These are phyloP conservation scores for Alitta virens DNA, from an alignment of 2,888 invertebrate species.

Conservation along the genomic window DNA sequence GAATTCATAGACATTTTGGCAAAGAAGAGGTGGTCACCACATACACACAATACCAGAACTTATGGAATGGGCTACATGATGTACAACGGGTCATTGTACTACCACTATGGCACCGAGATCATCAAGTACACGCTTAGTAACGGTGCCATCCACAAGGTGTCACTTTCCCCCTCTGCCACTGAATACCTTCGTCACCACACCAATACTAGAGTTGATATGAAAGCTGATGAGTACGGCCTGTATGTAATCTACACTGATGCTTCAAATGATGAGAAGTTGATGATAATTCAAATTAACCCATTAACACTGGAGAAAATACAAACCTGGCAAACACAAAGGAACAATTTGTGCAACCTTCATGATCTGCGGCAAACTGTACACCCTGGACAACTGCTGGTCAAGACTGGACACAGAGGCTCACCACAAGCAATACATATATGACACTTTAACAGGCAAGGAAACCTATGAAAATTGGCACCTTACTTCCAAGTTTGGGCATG, in stretches of 20 bases:
- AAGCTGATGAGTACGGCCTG: background rate
- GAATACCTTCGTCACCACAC: background rate
- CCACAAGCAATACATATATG: background rate
- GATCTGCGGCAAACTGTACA: constrained; percentile 6
- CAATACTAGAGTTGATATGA: background rate
- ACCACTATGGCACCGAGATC: background rate
- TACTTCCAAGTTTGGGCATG: background rate
- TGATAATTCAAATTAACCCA: background rate
- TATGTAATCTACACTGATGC: background rate
- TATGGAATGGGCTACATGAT: background rate
- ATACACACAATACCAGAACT: background rate
- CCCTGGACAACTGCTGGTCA: constrained; percentile 7
- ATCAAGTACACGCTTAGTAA: background rate
- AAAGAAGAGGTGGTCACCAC: too few relatives aligned
- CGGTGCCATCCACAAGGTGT: background rate
- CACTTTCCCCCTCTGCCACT: background rate
- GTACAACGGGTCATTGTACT: background rate
- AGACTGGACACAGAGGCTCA: background rate
- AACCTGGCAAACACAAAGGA: background rate
- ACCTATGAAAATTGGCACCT: background rate
- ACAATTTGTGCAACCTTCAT: background rate
- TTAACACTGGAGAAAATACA: background rate
- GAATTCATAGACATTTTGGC: too few relatives aligned
- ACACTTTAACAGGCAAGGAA: background rate
- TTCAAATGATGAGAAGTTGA: background rate